Evolutionary conservation across 2,113 vertebrate genomes (phyloP), one percentile per base, ranked within the genome.

Genomic region (Cynoglossus semilaevis): DNA sequence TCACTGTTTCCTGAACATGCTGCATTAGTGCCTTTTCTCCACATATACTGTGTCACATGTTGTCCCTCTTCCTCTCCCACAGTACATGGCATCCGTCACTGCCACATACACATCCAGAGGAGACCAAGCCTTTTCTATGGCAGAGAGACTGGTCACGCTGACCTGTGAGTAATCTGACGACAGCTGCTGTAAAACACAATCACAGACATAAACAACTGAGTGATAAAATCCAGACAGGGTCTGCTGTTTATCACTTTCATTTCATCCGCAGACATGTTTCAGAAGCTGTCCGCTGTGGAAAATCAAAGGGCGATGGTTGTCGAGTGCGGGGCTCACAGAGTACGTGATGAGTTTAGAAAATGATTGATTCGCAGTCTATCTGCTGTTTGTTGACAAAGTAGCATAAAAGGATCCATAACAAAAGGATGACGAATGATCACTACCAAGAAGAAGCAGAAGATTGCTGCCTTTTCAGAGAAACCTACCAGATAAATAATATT

Each of bases 61-160:
- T 9, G 5, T 15, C 5, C 15, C 69, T 3, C 14, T 62, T 8
- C 80, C 53, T 49, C 44, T 42, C 34, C 19, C 74, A 13, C 43
- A 95, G 93, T 84, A 88, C 56, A 91, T 94, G 91, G 92, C 94
- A 84, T 84, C 77, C 1, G 88, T 92, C 63, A 72, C 91, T 58
- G 86, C 77, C 3, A 9, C 2, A 17, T 94, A 91, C 77, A 81
- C 93, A 3, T 81, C 84, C 6, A 89, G 82, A 0, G 80, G 88
- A 7, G 92, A 93, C 46, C 84, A 92, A 38, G 77, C 84, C 0
- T 88, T 91, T 70, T 80, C 88, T 7, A 29, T 29, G 22, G 70
- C 83, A 61, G 93, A 93, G 79, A 91, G 90, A 65, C 81, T 96
- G 70, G 89, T 94, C 82, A 94, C 92, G 45, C 88, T 95, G 90